A percentile compares a stretch with the other conserved stretches of the same genome.
phyloP scores from a whole-genome alignment of 2,113 vertebrate species.

The Stercorarius parasiticus region DNA sequence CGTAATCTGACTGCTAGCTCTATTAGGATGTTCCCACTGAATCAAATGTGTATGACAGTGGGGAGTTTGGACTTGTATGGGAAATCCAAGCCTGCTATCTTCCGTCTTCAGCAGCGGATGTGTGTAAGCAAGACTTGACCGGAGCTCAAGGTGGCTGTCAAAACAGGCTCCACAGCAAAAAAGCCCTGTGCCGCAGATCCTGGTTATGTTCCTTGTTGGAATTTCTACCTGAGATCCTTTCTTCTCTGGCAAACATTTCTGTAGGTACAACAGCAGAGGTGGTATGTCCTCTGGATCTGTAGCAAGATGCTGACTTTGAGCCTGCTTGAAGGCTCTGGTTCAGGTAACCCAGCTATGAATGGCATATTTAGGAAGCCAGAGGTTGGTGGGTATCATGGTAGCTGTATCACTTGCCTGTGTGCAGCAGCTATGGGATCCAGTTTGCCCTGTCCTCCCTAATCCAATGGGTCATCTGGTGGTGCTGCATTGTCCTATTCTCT shows the following conservation, averaged over 20 bases:
- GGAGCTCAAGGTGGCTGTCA: neutral
- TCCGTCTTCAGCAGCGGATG: neutral
- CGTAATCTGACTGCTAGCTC: neutral
- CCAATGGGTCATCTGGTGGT: neutral
- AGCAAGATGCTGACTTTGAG: neutral
- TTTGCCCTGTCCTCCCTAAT: neutral
- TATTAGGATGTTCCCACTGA: neutral
- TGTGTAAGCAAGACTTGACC: neutral
- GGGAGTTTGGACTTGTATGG: neutral
- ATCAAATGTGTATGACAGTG: neutral
- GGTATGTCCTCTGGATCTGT: neutral
- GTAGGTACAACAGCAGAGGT: neutral
- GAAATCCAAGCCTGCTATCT: neutral
- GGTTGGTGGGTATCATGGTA: neutral
- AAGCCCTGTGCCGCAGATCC: fast-evolving
- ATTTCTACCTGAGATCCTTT: neutral
- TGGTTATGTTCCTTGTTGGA: neutral
- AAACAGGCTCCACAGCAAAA: neutral
- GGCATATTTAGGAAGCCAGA: neutral
- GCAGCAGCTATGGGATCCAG: neutral
- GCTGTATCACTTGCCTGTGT: neutral
- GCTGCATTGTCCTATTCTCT: neutral
- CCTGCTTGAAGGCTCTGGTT: neutral
- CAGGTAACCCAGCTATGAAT: neutral
- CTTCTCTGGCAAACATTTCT: neutral